Evolutionary conservation across 2,888 invertebrate species (phyloP).

Genomic region (Rhamphomyia laevipes): DNA sequence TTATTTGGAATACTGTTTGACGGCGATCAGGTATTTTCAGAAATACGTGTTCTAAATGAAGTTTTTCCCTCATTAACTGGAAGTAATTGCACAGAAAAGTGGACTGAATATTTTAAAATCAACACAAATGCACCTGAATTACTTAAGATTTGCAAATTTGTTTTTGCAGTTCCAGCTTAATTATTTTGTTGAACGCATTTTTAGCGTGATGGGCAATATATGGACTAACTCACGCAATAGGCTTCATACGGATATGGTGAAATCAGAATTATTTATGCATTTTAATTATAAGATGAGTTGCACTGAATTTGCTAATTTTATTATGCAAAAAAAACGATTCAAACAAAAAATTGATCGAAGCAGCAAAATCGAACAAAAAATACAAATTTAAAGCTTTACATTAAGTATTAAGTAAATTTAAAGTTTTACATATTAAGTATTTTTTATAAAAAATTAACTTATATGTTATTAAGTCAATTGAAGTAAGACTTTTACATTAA

Average conservation of each 20-base stretch:
- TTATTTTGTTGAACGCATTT: constrained; percentile 5
- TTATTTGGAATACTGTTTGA: constrained; percentile 4
- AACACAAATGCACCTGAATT: constrained; percentile 4
- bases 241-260: constrained; percentile 1
- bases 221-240: constrained; percentile 5
- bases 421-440: background rate
- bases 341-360: background rate
- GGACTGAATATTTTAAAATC: constrained; percentile 1
- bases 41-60: constrained; percentile 4
- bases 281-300: constrained; percentile 2
- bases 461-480: background rate
- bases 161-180: constrained; percentile 5
- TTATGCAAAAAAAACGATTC: background rate
- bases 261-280: constrained; percentile 5
- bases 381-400: background rate
- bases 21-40: constrained; percentile 5
- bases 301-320: background rate
- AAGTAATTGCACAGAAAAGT: background rate
- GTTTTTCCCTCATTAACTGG: constrained; percentile 1
- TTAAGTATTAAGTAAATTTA: background rate
- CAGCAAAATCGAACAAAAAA: background rate
- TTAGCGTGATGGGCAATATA: constrained; percentile 5
- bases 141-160: constrained; percentile 1
- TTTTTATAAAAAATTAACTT: background rate
- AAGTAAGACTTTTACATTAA: background rate